Percentiles rank a stretch among this genome's conserved stretches.
Evolutionary conservation across 1,140 invertebrate species (phyloP).

Genomic region (Pogonomyrmex californicus): DNA sequence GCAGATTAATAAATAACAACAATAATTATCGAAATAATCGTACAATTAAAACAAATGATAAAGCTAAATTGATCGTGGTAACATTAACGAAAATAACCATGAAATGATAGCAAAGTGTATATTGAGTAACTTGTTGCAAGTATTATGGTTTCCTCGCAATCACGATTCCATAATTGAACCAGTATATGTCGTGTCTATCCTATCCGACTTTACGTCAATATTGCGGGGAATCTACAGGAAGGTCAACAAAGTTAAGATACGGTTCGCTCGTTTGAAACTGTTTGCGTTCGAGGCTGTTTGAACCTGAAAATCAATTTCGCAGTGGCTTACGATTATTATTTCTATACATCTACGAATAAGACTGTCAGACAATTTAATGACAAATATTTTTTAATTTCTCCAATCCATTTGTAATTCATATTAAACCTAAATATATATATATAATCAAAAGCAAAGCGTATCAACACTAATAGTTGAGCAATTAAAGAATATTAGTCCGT

Average conservation of each 20-base stretch:
- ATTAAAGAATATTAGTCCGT: not conserved
- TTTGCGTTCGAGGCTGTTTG: not conserved
- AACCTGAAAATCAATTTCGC: slow-evolving; percentile 30
- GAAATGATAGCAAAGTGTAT: slow-evolving; percentile 32
- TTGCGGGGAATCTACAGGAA: slow-evolving; percentile 1
- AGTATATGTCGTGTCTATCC: slow-evolving; percentile 10
- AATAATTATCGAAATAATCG: slow-evolving; percentile 16
- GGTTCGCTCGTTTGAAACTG: not conserved
- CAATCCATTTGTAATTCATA: not conserved
- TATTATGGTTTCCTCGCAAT: slow-evolving; percentile 7
- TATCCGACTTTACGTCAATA: slow-evolving; percentile 45
- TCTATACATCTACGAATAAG: not conserved
- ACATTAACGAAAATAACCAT: slow-evolving; percentile 31
- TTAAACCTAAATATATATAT: not conserved
- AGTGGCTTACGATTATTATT: slow-evolving; percentile 16
- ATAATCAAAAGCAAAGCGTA: not conserved
- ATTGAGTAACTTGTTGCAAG: slow-evolving; percentile 25
- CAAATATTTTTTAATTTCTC: not conserved
- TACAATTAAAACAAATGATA: slow-evolving; percentile 21
- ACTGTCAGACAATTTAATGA: not conserved
- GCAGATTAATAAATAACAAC: not conserved
- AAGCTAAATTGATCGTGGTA: slow-evolving; percentile 20
- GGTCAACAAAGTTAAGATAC: slow-evolving; percentile 48
- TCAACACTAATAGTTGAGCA: not conserved
- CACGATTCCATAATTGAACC: slow-evolving; percentile 36